Conservation (phyloP, 2,113 vertebrate genomes). For the Dicentrarchus labrax region DNA sequence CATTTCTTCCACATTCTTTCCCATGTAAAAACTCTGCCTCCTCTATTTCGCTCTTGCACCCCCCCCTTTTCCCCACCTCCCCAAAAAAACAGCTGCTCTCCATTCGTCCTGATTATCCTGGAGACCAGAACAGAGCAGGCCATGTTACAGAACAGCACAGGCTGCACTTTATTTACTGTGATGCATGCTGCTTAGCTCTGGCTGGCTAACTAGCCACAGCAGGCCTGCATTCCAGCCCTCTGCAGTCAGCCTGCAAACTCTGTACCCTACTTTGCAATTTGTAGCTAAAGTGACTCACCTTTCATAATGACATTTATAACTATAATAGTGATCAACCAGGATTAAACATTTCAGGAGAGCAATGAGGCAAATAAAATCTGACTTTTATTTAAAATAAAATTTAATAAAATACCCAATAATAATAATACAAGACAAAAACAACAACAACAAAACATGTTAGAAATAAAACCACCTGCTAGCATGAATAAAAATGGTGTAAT, state of each 20-base stretch:
- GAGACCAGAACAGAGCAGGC: constrained; percentile 71
- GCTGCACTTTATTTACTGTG: constrained; percentile 66
- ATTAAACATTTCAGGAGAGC: background rate
- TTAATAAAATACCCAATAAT: background rate
- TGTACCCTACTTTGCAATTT: constrained; percentile 39
- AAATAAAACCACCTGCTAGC: background rate
- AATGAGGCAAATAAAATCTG: background rate
- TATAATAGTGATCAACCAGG: background rate
- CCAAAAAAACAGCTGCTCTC: constrained; percentile 72
- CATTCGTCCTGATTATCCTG: constrained; percentile 75
- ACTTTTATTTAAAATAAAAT: background rate
- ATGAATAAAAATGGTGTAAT: background rate
- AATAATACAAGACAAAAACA: too few species aligned
- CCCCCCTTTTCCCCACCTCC: background rate
- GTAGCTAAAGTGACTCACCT: constrained; percentile 48
- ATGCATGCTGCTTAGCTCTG: constrained; percentile 65
- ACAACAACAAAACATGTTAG: background rate
- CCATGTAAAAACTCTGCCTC: constrained; percentile 57
- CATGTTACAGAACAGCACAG: constrained; percentile 57
- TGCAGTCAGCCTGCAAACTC: constrained; percentile 62
- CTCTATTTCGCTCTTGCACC: constrained; percentile 14
- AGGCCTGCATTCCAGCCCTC: constrained; percentile 74
- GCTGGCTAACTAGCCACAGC: constrained; percentile 78
- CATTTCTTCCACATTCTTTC: constrained; percentile 71
- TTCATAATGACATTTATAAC: constrained; percentile 6